A percentile compares a stretch with the other conserved stretches of the same genome.
Evolutionary conservation across 2,113 vertebrate genomes (phyloP).

Genomic region (Chionomys nivalis): DNA sequence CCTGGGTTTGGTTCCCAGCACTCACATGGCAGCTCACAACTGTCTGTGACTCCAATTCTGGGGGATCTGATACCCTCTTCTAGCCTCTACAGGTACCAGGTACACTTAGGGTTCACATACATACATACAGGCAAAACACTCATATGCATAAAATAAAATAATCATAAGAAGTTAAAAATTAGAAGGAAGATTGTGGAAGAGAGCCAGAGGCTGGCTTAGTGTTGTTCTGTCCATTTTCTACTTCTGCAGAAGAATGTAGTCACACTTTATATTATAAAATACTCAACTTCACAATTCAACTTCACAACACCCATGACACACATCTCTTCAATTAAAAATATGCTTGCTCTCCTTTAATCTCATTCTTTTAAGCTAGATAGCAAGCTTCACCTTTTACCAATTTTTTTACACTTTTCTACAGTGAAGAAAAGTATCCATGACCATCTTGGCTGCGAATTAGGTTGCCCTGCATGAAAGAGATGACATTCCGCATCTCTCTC

Average conservation of each 20-base stretch:
- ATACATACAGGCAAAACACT: not conserved
- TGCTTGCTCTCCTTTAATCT: not conserved
- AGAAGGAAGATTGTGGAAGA: not conserved
- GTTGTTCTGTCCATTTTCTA: not conserved
- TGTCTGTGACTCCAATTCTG: not conserved
- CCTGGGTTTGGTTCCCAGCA: not conserved
- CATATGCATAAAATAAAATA: not conserved
- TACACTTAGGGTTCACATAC: not conserved
- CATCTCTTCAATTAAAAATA: not conserved
- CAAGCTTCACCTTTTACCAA: slow-evolving; percentile 55
- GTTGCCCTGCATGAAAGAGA: slow-evolving; percentile 48
- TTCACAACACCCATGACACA: not conserved
- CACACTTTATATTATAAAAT: not conserved
- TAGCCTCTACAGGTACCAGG: not conserved
- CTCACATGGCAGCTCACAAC: not conserved
- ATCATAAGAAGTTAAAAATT: not conserved
- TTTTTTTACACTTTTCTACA: too few relatives aligned
- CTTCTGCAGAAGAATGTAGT: not conserved
- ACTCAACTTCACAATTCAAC: not conserved
- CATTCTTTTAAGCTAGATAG: slow-evolving; percentile 25
- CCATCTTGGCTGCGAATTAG: not conserved
- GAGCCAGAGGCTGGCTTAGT: not conserved
- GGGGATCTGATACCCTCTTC: not conserved
- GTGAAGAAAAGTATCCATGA: slow-evolving; percentile 33
- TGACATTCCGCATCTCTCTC: slow-evolving; percentile 63